These are phyloP conservation scores for Brachionus koreanus DNA, from an alignment of 1,140 invertebrate genomes.

Conservation along the genomic window DNA sequence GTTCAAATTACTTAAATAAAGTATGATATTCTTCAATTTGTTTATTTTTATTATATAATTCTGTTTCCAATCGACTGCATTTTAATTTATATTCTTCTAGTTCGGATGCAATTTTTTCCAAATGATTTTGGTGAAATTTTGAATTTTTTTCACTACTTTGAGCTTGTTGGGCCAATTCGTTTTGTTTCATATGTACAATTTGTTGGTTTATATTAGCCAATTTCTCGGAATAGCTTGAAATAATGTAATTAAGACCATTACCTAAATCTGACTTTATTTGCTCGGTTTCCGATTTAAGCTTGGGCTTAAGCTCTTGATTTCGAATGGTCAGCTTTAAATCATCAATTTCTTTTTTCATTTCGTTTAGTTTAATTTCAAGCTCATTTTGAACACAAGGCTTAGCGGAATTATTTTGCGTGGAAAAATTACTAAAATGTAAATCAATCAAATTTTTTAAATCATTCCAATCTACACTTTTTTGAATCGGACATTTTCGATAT, in stretches of 20 bases:
- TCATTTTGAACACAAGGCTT: neutral
- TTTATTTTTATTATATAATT: neutral
- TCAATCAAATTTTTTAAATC: neutral
- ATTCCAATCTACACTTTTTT: neutral
- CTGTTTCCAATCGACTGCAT: neutral
- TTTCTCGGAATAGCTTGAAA: slow-evolving; percentile 13
- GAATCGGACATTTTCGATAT: neutral
- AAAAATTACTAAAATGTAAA: neutral
- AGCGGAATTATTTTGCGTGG: neutral
- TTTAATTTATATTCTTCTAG: neutral
- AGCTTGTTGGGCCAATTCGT: neutral
- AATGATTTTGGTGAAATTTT: neutral
- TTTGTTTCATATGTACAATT: neutral
- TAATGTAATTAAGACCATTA: neutral
- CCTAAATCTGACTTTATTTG: neutral
- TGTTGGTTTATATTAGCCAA: neutral
- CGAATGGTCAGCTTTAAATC: neutral
- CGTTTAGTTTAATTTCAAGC: neutral
- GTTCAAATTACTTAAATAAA: neutral
- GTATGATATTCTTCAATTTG: neutral
- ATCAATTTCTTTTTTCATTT: slow-evolving; percentile 24
- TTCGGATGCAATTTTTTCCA: neutral
- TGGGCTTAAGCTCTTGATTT: neutral
- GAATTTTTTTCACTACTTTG: neutral
- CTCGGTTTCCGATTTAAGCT: neutral